Evolutionary conservation across 2,113 vertebrate genomes (phyloP), one percentile per base, ranked within the genome.

Genomic region (Nipponia nippon): DNA sequence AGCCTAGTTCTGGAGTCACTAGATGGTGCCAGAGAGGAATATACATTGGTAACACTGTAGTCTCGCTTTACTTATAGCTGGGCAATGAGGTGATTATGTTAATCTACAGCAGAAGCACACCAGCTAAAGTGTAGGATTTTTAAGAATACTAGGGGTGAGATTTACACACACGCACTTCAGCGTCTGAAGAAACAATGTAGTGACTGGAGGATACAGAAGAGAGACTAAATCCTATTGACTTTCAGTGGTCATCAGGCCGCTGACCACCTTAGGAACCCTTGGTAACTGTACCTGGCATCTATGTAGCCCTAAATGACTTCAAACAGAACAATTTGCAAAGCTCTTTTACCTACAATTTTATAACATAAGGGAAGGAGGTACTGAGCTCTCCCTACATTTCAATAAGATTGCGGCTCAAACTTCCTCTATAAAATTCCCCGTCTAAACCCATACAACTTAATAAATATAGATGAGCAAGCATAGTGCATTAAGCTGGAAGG

Each of bases 1-100:
- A 95, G 70, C 20, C 40, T 22, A 40, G 49, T 11, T 90, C 42
- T 87, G 59, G 46, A 80, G 44, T 91, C 96, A 90, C 72, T 91
- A 95, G 93, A 46, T 95, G 93, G 91, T 92, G 83, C 89, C 77
- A 89, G 65, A 92, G 89, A 84, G 52, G 77, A 92, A 56, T 1
- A 14, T 16, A 30, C 56, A 15, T 11, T n/a, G 13, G 26, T 49
- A 49, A 34, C n/a, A 9, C 49, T 34, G 10, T 52, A 40, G 40
- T 44, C 18, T 47, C 70, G 30, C 71, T 75, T 47, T 46, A 40
- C 15, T 27, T 71, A 18, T 1, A 13, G 6, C 30, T 40, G 40
- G 62, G 40, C 50, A 42, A 10, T 30, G 20, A 18, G 8, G 26
- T 65, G 55, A 19, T 69, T 71, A 34, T 42, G 29, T 14, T 40